Evolutionary conservation across 2,113 vertebrate genomes (phyloP).

Genomic region (Rhinopithecus roxellana): DNA sequence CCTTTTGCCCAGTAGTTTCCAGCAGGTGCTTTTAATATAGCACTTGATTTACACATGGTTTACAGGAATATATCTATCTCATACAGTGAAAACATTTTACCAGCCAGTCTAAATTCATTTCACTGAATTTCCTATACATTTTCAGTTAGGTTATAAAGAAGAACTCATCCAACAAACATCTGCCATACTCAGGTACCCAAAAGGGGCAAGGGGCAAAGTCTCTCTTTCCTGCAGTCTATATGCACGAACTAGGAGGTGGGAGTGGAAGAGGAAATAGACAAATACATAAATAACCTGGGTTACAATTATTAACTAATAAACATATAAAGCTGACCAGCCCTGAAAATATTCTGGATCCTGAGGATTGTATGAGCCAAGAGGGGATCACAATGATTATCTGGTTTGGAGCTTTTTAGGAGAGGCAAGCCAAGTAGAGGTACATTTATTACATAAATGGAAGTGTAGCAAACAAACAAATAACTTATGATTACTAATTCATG

Average conservation of each 20-base stretch:
- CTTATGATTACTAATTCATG: constrained; percentile 39
- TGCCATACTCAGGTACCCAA: neutral
- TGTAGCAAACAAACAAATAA: constrained; percentile 14
- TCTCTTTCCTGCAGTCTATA: neutral
- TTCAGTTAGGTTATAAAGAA: constrained; percentile 45
- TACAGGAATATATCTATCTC: constrained; percentile 19
- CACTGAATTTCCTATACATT: neutral
- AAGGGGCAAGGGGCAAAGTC: neutral
- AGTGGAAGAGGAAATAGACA: constrained; percentile 43
- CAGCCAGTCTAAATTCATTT: neutral
- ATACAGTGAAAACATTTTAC: neutral
- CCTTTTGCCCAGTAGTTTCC: too few species aligned
- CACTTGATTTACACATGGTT: constrained; percentile 30
- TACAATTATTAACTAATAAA: constrained; percentile 46
- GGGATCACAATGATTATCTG: neutral
- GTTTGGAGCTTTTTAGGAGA: constrained; percentile 8
- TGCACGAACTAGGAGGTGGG: constrained; percentile 6
- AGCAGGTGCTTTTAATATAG: constrained; percentile 9
- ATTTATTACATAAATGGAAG: constrained; percentile 46
- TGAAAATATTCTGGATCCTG: neutral
- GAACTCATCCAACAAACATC: neutral
- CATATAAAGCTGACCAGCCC: constrained; percentile 17
- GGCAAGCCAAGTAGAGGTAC: neutral
- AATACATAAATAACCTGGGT: constrained; percentile 29
- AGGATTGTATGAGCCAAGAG: neutral